Base-by-base conservation (phyloP, 2,888 invertebrate species). In the Lasioglossum malachurum region DNA sequence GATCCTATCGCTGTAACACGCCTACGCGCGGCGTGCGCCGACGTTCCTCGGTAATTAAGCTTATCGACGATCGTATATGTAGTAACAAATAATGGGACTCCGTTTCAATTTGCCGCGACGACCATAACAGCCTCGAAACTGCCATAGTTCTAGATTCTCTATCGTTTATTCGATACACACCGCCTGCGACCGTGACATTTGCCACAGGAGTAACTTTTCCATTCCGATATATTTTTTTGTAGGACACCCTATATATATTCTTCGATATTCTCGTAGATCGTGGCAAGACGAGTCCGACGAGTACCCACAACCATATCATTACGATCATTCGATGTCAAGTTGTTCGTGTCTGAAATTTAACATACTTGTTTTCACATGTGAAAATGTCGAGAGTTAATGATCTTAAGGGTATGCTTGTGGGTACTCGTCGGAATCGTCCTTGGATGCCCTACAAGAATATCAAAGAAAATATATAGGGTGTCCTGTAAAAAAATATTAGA, bases 41-140 rank as follows among this genome's bases (percentile, higher is more conserved):
- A 16, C 10, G 57, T 73, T 72, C 60, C 72, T 57, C 76, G 67
- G 57, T 57, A 82, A 83, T 76, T 76, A 75, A 83, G n/a, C 27
- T 79, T 83, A 76, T 85, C 76, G 49, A 27, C 31, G 35, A 74
- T 79, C 79, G 67, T n/a, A 67, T 31, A 67, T 31, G 72, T 44
- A 16, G 49, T 78, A 84, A 64, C 60, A 75, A 87, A 79, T 78
- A 82, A 86, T 80, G 67, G 14, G 31, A 78, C 67, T 76, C 41
- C 72, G 16, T 53, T 23, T 44, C 38, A 64, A 53, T 49, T 41
- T 73, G 80, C 84, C 31, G 19, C 74, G 75, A 72, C 64, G 19
- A 10, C 53, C 53, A 53, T 53, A 53, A 53, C 53, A 10, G 53
- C 23, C n/a, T n/a, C 53, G 10, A 3, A 53, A 53, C 53, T 53